A percentile compares a stretch with the other conserved stretches of the same genome.
These are phyloP conservation scores for Nasonia giraulti DNA, from an alignment of 1,140 invertebrate genomes.

Conservation along the genomic window DNA sequence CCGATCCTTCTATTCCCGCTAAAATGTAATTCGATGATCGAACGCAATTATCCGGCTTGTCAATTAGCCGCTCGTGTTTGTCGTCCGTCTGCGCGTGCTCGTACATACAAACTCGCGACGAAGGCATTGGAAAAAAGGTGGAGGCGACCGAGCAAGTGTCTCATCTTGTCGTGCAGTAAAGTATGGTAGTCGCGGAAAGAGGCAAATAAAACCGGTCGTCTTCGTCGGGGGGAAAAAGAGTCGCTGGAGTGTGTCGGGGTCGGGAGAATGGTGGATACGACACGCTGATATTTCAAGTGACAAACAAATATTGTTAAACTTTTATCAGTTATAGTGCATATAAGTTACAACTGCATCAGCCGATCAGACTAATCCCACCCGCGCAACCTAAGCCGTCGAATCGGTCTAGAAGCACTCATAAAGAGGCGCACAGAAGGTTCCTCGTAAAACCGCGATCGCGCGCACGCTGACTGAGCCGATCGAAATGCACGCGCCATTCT, in stretches of 20 bases:
- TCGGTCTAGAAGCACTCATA: neutral
- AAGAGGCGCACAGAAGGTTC: neutral
- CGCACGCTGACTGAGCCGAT: neutral
- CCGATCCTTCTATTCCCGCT: neutral
- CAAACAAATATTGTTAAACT: too few species aligned
- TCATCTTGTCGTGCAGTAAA: slow-evolving; percentile 21
- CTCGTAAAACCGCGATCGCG: neutral
- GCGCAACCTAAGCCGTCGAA: neutral
- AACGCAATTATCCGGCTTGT: slow-evolving; percentile 23
- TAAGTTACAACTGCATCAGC: neutral
- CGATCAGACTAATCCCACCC: neutral
- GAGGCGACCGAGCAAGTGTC: neutral
- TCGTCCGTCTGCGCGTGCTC: neutral
- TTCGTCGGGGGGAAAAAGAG: neutral
- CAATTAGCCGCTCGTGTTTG: slow-evolving; percentile 31
- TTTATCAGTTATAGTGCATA: too few species aligned
- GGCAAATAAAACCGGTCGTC: slow-evolving; percentile 12
- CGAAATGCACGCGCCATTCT: neutral
- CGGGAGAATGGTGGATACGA: slow-evolving; percentile 33
- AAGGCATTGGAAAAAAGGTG: neutral
- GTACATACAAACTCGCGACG: neutral
- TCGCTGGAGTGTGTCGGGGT: neutral
- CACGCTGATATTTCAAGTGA: too few species aligned
- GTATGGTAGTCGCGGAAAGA: neutral
- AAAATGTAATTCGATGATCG: slow-evolving; percentile 12